These are phyloP conservation scores for Trachemys scripta DNA, from an alignment of 2,113 vertebrate species.

Conservation along the genomic window DNA sequence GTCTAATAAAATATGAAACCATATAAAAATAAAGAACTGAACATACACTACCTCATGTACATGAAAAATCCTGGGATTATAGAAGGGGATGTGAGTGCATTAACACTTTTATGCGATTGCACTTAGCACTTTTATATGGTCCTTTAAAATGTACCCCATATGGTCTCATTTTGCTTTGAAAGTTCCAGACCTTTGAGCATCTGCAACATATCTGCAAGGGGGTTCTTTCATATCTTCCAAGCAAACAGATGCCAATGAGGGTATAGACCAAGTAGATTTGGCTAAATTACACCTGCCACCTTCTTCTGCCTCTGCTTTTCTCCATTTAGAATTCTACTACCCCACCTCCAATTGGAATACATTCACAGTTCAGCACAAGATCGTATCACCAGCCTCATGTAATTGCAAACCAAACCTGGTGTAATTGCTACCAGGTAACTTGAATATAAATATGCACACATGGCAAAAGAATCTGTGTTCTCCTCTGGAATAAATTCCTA, in stretches of 20 bases:
- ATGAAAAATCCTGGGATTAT: not conserved
- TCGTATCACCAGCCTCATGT: not conserved
- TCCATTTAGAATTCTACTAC: not conserved
- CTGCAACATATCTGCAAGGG: not conserved
- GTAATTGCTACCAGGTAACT: not conserved
- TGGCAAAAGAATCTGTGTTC: not conserved
- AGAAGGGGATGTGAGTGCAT: not conserved
- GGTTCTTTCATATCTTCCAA: not conserved
- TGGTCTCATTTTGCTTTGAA: not conserved
- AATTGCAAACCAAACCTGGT: fast-evolving
- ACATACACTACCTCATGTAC: not conserved
- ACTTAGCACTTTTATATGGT: not conserved
- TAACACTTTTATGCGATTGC: fast-evolving
- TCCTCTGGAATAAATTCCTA: not conserved
- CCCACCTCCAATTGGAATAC: not conserved
- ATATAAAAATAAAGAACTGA: not conserved
- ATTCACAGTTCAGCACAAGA: not conserved
- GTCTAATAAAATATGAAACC: not conserved
- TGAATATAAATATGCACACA: not conserved
- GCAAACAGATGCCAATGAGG: not conserved
- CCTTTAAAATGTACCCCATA: not conserved
- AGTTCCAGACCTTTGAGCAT: not conserved
- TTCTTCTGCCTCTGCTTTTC: not conserved
- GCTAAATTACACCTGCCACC: not conserved
- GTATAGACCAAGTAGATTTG: not conserved